These are phyloP conservation scores for Neotoma lepida DNA, from an alignment of 2,113 vertebrate species.

Conservation along the genomic window DNA sequence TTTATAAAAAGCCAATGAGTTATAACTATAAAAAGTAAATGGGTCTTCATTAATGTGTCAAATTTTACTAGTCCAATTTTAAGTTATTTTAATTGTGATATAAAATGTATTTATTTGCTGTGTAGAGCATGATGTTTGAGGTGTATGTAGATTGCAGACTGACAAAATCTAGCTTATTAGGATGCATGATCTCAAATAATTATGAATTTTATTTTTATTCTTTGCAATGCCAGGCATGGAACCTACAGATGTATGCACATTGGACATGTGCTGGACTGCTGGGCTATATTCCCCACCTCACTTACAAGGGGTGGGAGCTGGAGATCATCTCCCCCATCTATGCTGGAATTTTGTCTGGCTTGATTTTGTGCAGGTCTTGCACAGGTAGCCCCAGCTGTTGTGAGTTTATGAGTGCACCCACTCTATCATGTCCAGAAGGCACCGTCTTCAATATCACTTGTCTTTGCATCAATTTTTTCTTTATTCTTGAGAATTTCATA, in stretches of 20 bases:
- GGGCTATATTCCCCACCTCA: not conserved
- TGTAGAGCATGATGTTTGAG: not conserved
- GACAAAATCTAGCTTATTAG: not conserved
- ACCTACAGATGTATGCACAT: not conserved
- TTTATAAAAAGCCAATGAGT: not conserved
- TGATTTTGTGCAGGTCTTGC: not conserved
- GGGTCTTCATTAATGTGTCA: not conserved
- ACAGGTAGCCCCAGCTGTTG: not conserved
- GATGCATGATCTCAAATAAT: not conserved
- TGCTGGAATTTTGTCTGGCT: not conserved
- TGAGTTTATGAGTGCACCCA: not conserved
- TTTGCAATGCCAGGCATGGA: not conserved
- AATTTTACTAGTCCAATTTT: not conserved
- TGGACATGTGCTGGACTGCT: too few species aligned
- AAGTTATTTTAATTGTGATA: not conserved
- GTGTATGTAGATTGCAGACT: not conserved
- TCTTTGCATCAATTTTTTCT: not conserved
- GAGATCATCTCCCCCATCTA: not conserved
- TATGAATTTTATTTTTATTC: not conserved
- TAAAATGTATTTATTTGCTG: not conserved
- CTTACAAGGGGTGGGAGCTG: not conserved
- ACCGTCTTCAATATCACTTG: not conserved
- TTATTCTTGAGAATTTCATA: not conserved
- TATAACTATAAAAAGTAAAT: conserved; percentile 18
- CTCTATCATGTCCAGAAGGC: not conserved